Evolutionary conservation across 2,113 vertebrate genomes (phyloP), one percentile per base, ranked within the genome.

Genomic region (Otus sunia): DNA sequence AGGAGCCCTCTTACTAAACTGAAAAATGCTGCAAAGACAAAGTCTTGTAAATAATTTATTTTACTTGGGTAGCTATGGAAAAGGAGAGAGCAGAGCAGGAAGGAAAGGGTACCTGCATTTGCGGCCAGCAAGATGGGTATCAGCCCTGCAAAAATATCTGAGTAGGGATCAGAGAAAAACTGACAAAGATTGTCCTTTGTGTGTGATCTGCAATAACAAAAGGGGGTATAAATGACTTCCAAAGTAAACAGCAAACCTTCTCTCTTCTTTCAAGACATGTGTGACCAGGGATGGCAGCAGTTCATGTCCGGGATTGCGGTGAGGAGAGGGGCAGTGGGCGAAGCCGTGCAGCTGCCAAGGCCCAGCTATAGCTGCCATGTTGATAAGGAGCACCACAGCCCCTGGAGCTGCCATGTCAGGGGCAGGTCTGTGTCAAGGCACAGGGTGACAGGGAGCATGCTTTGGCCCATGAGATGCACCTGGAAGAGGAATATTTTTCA

Each of bases 351-450:
- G n/a, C 22, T 71, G 58, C 52, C 3, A 3, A 72, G 52, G 62
- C 21, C 12, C 67, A 53, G 37, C 8, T 7, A 2, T 20, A 56
- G 21, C 34, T 2, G 0, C 3, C 1, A 0, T 12, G 17, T 34
- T 36, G 58, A 15, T 23, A 19, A n/a, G 56, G 41, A 62, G 7
- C n/a, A 74, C 45, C n/a, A 13, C 5, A 66, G 36, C 7, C 37
- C 30, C n/a, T 2, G 2, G 59, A 64, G 60, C 45, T 52, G 45
- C 45, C 18, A 16, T 59, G 80, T 26, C 41, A 39, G 14, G 26
- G 10, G 1, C 45, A 89, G 71, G 64, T 27, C 39, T 1, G 1
- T 45, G 55, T 9, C 0, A 0, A 39, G 17, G 15, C 2, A 2
- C 21, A 75, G 52, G 32, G 25, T 19, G 12, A 29, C 60, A 69